phyloP scores from a whole-genome alignment of 2,797 vertebrate genomes.

The Gymnothorax reevesii region DNA sequence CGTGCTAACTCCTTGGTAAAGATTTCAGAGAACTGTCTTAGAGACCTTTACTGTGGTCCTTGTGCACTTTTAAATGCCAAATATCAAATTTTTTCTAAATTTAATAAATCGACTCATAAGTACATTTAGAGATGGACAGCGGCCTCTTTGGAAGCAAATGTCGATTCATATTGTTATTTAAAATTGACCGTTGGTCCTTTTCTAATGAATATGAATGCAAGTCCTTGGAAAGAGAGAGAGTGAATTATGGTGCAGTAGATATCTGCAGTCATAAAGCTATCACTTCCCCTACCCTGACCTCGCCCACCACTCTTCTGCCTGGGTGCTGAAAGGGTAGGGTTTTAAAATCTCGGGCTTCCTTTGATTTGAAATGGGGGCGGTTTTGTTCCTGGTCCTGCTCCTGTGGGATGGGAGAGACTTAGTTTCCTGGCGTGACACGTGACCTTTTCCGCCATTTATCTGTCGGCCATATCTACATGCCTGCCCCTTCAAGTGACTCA shows the following conservation, averaged over 20 bases:
- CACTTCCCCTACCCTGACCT: not conserved
- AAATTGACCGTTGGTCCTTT: not conserved
- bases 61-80: not conserved
- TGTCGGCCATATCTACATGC: not conserved
- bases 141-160: slow-evolving; percentile 8
- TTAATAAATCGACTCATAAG: slow-evolving; percentile 1
- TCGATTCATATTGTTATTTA: slow-evolving; percentile 3
- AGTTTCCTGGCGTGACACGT: not conserved
- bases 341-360: not conserved
- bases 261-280: not conserved
- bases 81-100: not conserved
- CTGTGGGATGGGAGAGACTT: slow-evolving; percentile 1
- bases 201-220: not conserved
- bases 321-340: not conserved
- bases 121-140: not conserved
- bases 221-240: not conserved
- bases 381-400: not conserved
- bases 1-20: not conserved
- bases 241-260: not conserved
- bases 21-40: not conserved
- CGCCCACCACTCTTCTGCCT: not conserved
- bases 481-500: not conserved
- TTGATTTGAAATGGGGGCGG: not conserved
- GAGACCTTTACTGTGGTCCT: not conserved
- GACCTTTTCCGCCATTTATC: not conserved